A percentile compares a stretch with the other conserved stretches of the same genome.
Evolutionary conservation across 2,797 vertebrate species (phyloP).

Genomic region (Vespertilio murinus): DNA sequence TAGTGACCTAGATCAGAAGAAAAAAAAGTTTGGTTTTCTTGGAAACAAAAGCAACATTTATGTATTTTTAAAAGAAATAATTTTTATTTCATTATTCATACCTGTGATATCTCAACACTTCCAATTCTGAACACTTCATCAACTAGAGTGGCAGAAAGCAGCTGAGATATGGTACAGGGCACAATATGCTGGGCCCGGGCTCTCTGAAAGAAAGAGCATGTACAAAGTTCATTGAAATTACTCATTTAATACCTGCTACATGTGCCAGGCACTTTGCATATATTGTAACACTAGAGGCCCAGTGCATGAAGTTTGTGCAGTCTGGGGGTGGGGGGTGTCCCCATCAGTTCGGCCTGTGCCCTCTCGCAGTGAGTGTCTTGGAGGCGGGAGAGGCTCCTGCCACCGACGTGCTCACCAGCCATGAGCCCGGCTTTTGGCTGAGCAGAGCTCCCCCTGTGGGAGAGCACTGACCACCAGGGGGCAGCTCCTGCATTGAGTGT

Average conservation of each 20-base stretch:
- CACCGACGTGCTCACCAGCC: too few relatives aligned
- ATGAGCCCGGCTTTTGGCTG: too few relatives aligned
- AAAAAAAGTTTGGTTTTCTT: neutral
- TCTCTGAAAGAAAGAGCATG: slow-evolving; percentile 84
- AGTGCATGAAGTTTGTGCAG: too few relatives aligned
- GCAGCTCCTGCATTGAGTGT: too few relatives aligned
- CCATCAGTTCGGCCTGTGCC: too few relatives aligned
- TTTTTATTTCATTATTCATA: slow-evolving; percentile 72
- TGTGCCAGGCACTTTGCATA: neutral
- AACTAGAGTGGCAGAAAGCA: slow-evolving; percentile 90
- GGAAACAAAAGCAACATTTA: neutral
- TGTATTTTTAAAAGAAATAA: neutral
- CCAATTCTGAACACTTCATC: slow-evolving; percentile 93
- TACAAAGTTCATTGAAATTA: neutral
- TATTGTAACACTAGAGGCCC: neutral
- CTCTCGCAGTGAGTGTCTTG: too few relatives aligned
- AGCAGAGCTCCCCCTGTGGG: too few relatives aligned
- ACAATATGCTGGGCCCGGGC: slow-evolving; percentile 92
- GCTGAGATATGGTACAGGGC: slow-evolving; percentile 96
- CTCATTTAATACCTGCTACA: neutral
- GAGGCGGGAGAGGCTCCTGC: too few relatives aligned
- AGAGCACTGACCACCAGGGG: too few relatives aligned
- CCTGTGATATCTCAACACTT: slow-evolving; percentile 94
- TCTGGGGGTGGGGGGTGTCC: too few relatives aligned
- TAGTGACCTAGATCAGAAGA: slow-evolving; percentile 86